Evolutionary conservation across 2,888 invertebrate genomes (phyloP), one percentile per base, ranked within the genome.

Genomic region (Lasioglossum marginatum): DNA sequence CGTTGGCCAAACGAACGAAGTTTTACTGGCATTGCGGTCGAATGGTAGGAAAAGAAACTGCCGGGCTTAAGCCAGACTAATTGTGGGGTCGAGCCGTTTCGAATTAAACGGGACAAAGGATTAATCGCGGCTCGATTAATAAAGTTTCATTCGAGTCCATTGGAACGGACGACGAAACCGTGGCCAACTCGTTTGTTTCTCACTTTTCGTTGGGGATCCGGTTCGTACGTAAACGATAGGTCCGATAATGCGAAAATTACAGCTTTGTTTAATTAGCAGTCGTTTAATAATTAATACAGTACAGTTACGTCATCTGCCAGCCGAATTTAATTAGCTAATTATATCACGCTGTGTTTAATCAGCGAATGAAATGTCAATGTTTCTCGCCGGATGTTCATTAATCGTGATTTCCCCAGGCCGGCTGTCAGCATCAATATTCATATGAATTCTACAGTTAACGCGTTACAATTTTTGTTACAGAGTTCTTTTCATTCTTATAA

Each of bases 51-150:
- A 85, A 85, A 75, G 85, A 79, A 85, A 85, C 63, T 75, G 66
- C 57, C 27, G 52, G 75, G 85, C 85, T 85, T 85, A 85, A 85
- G 79, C 85, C 85, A 57, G 71, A 85, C 79, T 85, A 85, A 85
- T 85, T 72, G 85, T 63, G 31, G 71, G 57, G n/a, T 23, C 37
- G 63, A 45, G 52, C 37, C 60, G 45, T 79, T 85, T 40, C 43
- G 75, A 57, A 76, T 76, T 75, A 79, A 76, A 79, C 75, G 27
- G 57, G 27, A 52, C 19, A 37, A 43, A 19, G 48, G 52, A 85
- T 79, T 85, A 85, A 85, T 72, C 71, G 57, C 27, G 2, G 31
- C 16, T n/a, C 45, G 66, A 85, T 85, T 85, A 85, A 79, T 75
- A 48, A 76, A 85, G 48, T 71, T 72, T 66, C 45, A 48, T 66